Percentiles rank a stretch among this genome's conserved stretches.
phyloP scores from a whole-genome alignment of 2,797 vertebrate species.

The Channallabes apus region DNA sequence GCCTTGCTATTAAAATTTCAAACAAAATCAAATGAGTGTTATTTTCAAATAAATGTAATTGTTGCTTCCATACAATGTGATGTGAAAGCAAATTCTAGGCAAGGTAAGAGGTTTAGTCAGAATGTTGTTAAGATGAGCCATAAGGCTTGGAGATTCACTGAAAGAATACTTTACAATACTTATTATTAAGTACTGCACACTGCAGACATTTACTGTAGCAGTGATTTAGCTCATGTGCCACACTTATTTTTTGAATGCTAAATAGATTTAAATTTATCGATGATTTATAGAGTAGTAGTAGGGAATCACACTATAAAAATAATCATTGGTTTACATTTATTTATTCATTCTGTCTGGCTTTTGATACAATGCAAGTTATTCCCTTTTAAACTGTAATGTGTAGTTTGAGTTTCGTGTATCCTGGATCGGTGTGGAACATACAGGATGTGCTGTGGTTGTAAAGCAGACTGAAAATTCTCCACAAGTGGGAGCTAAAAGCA shows the following conservation, averaged over 20 bases:
- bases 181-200: not conserved
- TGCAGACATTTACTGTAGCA: no score
- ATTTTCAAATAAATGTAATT: not conserved
- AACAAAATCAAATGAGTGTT: not conserved
- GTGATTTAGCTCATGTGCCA: not conserved
- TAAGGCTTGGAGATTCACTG: not conserved
- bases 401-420: not conserved
- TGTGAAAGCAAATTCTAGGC: not conserved
- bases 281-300: not conserved
- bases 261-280: not conserved
- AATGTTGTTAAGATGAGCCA: not conserved
- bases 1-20: not conserved
- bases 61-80: not conserved
- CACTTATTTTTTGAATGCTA: not conserved
- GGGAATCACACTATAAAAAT: not conserved
- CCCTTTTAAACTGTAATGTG: not conserved
- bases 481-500: not conserved
- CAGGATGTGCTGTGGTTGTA: not conserved
- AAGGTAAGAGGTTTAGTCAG: not conserved
- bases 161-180: not conserved
- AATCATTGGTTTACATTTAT: not conserved
- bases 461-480: not conserved
- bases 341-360: not conserved
- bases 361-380: not conserved
- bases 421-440: not conserved